These are phyloP conservation scores for Alviniconcha strummeri DNA, from an alignment of 2,888 invertebrate species.

Conservation along the genomic window DNA sequence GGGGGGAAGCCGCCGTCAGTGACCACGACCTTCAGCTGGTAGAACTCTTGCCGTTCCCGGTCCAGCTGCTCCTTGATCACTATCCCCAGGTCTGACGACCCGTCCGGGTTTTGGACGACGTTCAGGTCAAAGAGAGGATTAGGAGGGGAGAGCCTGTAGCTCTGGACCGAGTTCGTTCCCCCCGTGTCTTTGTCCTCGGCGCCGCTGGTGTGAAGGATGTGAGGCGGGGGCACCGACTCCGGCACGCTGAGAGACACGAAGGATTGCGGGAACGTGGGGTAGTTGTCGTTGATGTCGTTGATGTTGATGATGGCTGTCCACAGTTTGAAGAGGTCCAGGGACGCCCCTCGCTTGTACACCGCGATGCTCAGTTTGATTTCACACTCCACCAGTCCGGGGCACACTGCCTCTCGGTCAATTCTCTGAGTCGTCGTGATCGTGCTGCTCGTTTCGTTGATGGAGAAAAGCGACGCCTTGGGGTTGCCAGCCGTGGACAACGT, in stretches of 20 bases:
- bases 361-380: slow-evolving; percentile 50
- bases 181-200: slow-evolving; percentile 59
- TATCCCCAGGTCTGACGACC: slow-evolving; percentile 59
- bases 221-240: slow-evolving; percentile 51
- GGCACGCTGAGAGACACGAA: slow-evolving; percentile 50
- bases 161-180: slow-evolving; percentile 51
- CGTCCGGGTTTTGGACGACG: slow-evolving; percentile 52
- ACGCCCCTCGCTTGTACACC: slow-evolving; percentile 41
- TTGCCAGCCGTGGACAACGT: slow-evolving; percentile 54
- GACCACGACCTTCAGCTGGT: slow-evolving; percentile 58
- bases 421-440: slow-evolving; percentile 48
- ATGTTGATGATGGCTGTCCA: slow-evolving; percentile 49
- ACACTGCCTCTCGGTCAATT: slow-evolving; percentile 58
- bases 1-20: slow-evolving; percentile 62
- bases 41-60: slow-evolving; percentile 58
- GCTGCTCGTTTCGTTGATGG: slow-evolving; percentile 53
- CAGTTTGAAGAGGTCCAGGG: slow-evolving; percentile 46
- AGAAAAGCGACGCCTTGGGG: slow-evolving; percentile 50
- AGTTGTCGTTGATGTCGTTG: slow-evolving; percentile 60
- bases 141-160: slow-evolving; percentile 49
- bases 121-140: slow-evolving; percentile 55
- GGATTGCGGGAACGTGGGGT: slow-evolving; percentile 51
- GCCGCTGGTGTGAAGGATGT: slow-evolving; percentile 51
- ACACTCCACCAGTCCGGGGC: slow-evolving; percentile 44
- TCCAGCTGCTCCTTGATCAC: slow-evolving; percentile 57